A percentile compares a stretch with the other conserved stretches of the same genome.
Conservation (phyloP, 2,888 invertebrate genomes). For the Standfussiana lucernea region DNA sequence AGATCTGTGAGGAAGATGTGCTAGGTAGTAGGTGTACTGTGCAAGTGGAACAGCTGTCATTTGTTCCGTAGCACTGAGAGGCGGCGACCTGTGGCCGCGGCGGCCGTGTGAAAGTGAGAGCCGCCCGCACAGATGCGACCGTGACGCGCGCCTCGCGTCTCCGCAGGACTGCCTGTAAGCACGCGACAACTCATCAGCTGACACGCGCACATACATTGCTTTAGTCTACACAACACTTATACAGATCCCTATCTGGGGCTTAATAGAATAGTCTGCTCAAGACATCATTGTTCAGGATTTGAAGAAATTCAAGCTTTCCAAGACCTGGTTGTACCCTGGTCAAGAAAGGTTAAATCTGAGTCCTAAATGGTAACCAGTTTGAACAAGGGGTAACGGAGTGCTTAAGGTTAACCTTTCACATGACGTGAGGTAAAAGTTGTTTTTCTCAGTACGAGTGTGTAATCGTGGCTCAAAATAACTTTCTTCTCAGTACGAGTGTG, state of each 20-base stretch:
- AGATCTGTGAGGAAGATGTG: background rate
- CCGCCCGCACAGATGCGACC: background rate
- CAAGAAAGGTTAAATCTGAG: background rate
- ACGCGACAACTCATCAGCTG: background rate
- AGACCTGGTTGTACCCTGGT: no score
- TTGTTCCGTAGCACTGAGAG: conserved; percentile 1
- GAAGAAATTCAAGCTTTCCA: background rate
- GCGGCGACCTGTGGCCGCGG: background rate
- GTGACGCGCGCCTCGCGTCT: background rate
- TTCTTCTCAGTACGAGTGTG: no score
- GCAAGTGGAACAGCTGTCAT: conserved; percentile 1
- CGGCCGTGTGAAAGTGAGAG: conserved; percentile 39
- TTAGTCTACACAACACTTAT: background rate
- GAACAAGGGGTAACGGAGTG: conserved; percentile 1
- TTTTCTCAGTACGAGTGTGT: conserved; percentile 18
- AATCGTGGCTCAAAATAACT: conserved; percentile 34
- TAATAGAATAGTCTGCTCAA: background rate
- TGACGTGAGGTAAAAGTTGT: conserved; percentile 51
- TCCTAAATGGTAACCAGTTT: background rate
- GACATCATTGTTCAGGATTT: background rate
- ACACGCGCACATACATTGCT: background rate
- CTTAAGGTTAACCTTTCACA: conserved; percentile 25
- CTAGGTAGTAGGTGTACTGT: background rate
- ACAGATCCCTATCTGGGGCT: background rate
- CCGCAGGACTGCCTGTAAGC: background rate